Percentiles rank a stretch among this genome's conserved stretches.
Conservation (phyloP, 53 echinoderm and acorn worm species). For the Hippasteria phrygiana region DNA sequence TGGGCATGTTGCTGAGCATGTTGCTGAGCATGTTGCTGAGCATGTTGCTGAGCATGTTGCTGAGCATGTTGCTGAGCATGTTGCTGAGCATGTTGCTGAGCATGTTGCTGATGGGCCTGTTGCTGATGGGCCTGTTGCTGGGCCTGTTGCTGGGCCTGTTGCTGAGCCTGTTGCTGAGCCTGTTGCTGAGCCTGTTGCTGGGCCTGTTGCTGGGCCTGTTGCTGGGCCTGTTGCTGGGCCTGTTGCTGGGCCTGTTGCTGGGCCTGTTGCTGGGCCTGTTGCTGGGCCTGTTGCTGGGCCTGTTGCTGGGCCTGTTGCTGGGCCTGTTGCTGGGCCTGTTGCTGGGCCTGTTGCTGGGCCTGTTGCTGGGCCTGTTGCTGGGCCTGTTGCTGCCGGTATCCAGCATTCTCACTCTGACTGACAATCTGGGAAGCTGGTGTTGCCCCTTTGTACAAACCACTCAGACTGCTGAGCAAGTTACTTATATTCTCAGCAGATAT, state of each 20-base stretch:
- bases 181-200: constrained; percentile 13
- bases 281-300: not conserved
- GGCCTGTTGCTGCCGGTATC: constrained; percentile 39
- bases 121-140: constrained; percentile 23
- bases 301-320: constrained; percentile 24
- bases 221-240: not conserved
- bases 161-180: constrained; percentile 12
- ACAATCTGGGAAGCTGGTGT: not conserved
- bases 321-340: constrained; percentile 9
- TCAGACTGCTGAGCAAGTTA: constrained; percentile 42
- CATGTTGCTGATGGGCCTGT: not conserved
- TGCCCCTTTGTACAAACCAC: constrained; percentile 8
- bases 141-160: constrained; percentile 1
- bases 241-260: constrained; percentile 21
- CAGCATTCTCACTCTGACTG: constrained; percentile 22
- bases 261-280: not conserved
- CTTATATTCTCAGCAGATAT: constrained; percentile 41
- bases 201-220: not conserved
- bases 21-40: constrained; percentile 2
- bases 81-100: constrained; percentile 28
- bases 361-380: constrained; percentile 5
- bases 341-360: not conserved
- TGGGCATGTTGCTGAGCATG: not conserved
- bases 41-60: constrained; percentile 20
- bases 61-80: not conserved